Conservation (phyloP, 2,888 invertebrate species). For the Cantharis rufa region DNA sequence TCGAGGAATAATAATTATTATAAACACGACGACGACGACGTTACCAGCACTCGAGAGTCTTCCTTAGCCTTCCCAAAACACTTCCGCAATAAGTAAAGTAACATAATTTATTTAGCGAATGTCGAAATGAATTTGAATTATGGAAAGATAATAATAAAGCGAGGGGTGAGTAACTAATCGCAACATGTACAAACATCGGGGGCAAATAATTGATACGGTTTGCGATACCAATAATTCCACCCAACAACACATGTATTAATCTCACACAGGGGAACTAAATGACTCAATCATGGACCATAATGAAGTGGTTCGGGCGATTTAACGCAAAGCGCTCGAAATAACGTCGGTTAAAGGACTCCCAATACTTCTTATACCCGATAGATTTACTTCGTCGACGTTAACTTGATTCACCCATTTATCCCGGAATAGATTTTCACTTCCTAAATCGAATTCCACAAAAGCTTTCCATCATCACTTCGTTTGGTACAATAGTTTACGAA, state of each 20-base stretch:
- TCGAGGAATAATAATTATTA: not conserved
- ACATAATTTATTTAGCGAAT: not conserved
- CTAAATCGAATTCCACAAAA: conserved; percentile 20
- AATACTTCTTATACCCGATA: conserved; percentile 52
- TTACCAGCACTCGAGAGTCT: too few relatives aligned
- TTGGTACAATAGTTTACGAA: conserved; percentile 5
- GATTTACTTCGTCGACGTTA: conserved; percentile 40
- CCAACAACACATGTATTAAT: conserved; percentile 52
- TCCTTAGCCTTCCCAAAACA: not conserved
- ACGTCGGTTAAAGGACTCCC: conserved; percentile 42
- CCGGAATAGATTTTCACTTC: conserved; percentile 33
- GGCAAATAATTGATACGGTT: conserved; percentile 24
- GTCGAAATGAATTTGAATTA: not conserved
- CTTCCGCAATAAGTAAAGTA: too few relatives aligned
- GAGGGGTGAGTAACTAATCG: conserved; percentile 1
- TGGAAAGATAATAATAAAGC: not conserved
- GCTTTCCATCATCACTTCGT: conserved; percentile 15
- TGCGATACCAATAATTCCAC: conserved; percentile 15
- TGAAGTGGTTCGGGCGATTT: conserved; percentile 52
- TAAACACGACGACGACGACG: not conserved
- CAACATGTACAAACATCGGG: not conserved
- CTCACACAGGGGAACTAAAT: conserved; percentile 51
- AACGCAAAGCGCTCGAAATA: conserved; percentile 45
- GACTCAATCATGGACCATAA: conserved; percentile 54
- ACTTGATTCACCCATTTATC: conserved; percentile 39